phyloP scores from a whole-genome alignment of 2,888 invertebrate species.

The Sarcophaga carnaria region DNA sequence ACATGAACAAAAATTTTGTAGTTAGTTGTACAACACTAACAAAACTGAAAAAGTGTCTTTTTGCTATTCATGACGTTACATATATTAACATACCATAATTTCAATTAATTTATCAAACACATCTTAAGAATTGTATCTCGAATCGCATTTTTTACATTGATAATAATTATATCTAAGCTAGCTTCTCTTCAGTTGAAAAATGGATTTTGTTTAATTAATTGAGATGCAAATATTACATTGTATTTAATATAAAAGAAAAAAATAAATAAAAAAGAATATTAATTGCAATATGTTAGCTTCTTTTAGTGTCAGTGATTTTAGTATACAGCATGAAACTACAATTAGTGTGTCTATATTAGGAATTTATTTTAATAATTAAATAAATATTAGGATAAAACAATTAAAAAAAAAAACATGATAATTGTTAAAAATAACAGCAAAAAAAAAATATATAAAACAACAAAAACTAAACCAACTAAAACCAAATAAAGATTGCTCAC shows the following conservation, averaged over 20 bases:
- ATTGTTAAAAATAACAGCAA: slow-evolving; percentile 12
- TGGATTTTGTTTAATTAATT: background rate
- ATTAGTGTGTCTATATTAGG: slow-evolving; percentile 33
- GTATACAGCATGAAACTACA: slow-evolving; percentile 5
- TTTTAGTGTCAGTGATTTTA: background rate
- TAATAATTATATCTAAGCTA: too few species aligned
- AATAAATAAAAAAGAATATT: too few species aligned
- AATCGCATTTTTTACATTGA: too few species aligned
- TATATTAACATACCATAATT: background rate
- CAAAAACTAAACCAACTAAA: slow-evolving; percentile 66
- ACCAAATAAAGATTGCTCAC: slow-evolving; percentile 81
- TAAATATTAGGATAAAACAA: slow-evolving; percentile 19
- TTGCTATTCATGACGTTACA: background rate
- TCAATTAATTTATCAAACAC: too few species aligned
- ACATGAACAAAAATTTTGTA: too few species aligned
- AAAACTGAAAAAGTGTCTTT: too few species aligned
- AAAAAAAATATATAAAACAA: slow-evolving; percentile 35
- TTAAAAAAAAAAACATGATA: background rate
- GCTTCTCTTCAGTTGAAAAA: background rate
- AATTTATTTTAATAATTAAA: slow-evolving; percentile 13
- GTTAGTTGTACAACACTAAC: too few species aligned
- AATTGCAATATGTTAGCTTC: too few species aligned
- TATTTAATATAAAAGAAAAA: too few species aligned
- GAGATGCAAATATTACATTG: background rate
- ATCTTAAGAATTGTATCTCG: too few species aligned